Evolutionary conservation across 2,113 vertebrate genomes (phyloP), one percentile per base, ranked within the genome.

Genomic region (Vicugna pacos): DNA sequence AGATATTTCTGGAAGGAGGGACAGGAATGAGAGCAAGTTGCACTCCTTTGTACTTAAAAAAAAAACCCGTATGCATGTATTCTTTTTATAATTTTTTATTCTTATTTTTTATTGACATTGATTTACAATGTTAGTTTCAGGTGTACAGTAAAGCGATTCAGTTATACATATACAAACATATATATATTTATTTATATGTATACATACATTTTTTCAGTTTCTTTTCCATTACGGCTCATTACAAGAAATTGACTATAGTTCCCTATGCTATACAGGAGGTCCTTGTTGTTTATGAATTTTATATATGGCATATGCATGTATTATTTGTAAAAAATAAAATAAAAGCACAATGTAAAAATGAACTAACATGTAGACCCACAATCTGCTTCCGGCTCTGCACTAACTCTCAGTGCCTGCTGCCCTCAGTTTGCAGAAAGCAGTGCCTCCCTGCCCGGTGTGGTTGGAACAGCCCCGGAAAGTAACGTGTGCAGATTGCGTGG

Each of bases 391-490:
- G 17, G 38, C 30, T 30, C 30, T 24, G 48, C 13, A 12, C 6
- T 10, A 50, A 42, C 20, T 64, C 28, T 1, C 1, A 1, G 4
- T 1, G 6, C 2, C 6, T 9, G 14, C 11, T 5, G n/a, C 32
- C 28, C 64, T 58, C 10, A 2, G 46, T 8, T 48, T 76, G 58
- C 89, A 58, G 69, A 24, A 38, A 60, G 3, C 8, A 20, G 15
- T 26, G 9, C 42, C 19, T 17, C 8, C 64, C 3, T 14, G 13
- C 54, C 67, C 1, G 0, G 2, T 2, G 15, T 10, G 81, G n/a
- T 6, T 14, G 64, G 48, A 11, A 17, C 1, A 11, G 30, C 20
- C 11, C 8, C 12, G 42, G 30, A 48, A 77, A 60, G 20, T 17
- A 26, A 42, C 0, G 9, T 8, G 24, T 11, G 91, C 12, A 58